Evolutionary conservation across 1,140 invertebrate genomes (phyloP), one percentile per base, ranked within the genome.

Genomic region (Agrilus planipennis): DNA sequence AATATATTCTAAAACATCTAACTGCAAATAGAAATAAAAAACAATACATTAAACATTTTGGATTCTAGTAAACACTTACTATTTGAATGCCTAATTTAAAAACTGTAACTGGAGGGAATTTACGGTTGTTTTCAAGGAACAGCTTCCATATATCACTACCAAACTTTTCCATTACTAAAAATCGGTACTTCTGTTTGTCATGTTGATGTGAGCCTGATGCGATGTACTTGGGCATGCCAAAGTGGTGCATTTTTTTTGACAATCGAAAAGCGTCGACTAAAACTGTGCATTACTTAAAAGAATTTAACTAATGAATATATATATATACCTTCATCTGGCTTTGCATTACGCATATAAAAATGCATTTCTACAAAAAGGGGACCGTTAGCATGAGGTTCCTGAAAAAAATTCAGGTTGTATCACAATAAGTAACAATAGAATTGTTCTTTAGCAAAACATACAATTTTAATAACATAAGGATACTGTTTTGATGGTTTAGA

Each of bases 331-430:
- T 84, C 78, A 51, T 81, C 80, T 53, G 72, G 62, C 64, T 84
- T 91, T 6, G 80, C 83, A 63, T 83, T 83, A 53, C 86, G 73
- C 60, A 90, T 78, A 60, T 94, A 95, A 65, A 94, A 94, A 67
- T 92, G 81, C 71, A 91, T 89, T 71, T 96, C 91, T 35, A 92
- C 86, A 71, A 94, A 96, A 1, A 96, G 62, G 10, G 91, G 90
- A 1, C 91, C 91, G 76, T 93, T 95, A 37, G 71, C 77, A 67
- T 87, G 81, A 14, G 89, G 89, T 70, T 94, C 90, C 84, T 91
- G 54, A 27, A 65, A 63, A 55, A 49, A 28, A 21, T 39, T 42
- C 23, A 21, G 18, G 14, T 32, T 19, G 31, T 42, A 14, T 29
- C 41, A 31, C 22, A 22, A 18, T 32, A 15, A 34, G 42, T 11